Percentiles rank a stretch among this genome's conserved stretches.
Conservation (phyloP, 2,888 invertebrate species). For the Drosophila koepferae region DNA sequence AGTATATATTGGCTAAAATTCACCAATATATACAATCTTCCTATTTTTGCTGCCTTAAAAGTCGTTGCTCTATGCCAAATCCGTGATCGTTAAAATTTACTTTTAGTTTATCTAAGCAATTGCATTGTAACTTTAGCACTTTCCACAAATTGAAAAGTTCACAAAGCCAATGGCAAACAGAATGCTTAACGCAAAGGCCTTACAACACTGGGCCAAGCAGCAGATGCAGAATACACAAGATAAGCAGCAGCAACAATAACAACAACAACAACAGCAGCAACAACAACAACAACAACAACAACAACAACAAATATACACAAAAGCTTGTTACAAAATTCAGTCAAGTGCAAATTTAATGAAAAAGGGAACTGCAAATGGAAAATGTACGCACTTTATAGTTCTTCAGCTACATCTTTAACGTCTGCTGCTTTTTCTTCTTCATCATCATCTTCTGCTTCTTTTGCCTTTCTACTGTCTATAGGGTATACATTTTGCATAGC, state of each 20-base stretch:
- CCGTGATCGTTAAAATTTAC: neutral
- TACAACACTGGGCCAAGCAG: constrained; percentile 27
- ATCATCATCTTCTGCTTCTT: neutral
- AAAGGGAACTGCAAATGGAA: constrained; percentile 54
- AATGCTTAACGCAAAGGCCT: constrained; percentile 55
- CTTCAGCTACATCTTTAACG: neutral
- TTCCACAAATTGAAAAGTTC: constrained; percentile 63
- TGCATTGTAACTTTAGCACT: constrained; percentile 62
- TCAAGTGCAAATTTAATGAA: constrained; percentile 65
- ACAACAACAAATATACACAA: constrained; percentile 16
- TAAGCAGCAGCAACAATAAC: constrained; percentile 13
- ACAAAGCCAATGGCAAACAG: constrained; percentile 65
- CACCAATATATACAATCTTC: neutral
- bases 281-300: constrained; percentile 21
- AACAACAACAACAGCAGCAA: constrained; percentile 15
- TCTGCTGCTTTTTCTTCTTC: neutral
- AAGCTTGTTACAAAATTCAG: constrained; percentile 47
- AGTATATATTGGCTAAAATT: no score
- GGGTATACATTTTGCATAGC: constrained; percentile 48
- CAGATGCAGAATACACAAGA: constrained; percentile 23
- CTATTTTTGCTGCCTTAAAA: neutral
- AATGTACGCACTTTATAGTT: constrained; percentile 33
- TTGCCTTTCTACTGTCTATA: neutral
- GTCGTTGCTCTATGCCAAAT: neutral
- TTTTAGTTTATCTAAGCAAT: constrained; percentile 5